Percentiles rank a stretch among this genome's conserved stretches.
Conservation (phyloP, 2,888 invertebrate genomes). For the Mamestra brassicae region DNA sequence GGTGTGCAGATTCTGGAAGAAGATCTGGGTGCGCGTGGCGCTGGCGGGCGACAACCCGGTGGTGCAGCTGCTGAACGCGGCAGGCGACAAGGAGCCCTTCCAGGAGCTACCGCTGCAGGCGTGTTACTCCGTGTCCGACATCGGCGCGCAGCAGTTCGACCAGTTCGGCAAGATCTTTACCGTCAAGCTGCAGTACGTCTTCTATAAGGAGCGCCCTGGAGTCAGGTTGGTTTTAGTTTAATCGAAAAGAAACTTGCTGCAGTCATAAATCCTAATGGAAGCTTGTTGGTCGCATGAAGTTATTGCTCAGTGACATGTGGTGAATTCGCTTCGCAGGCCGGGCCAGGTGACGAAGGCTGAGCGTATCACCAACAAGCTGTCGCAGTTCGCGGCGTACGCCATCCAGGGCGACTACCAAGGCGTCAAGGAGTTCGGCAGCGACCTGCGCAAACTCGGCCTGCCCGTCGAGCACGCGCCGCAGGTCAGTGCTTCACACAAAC, state of each 20-base stretch:
- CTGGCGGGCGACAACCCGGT: constrained; percentile 95
- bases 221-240: constrained; percentile 87
- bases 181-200: constrained; percentile 98
- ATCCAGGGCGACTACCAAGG: constrained; percentile 98
- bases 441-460: constrained; percentile 97
- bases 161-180: constrained; percentile 99
- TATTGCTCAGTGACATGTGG: not conserved
- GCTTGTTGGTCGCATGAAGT: not conserved
- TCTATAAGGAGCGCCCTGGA: constrained; percentile 99
- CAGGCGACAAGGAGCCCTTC: constrained; percentile 97
- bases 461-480: constrained; percentile 99
- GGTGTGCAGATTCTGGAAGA: constrained; percentile 97
- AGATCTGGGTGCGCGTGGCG: constrained; percentile 96
- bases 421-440: constrained; percentile 98
- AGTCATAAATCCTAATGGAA: not conserved
- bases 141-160: constrained; percentile 99
- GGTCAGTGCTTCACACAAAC: constrained; percentile 71
- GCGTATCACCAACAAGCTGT: constrained; percentile 96
- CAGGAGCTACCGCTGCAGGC: constrained; percentile 98
- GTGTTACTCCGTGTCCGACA: constrained; percentile 98
- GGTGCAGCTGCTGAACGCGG: constrained; percentile 96
- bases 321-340: constrained; percentile 90
- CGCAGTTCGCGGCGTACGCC: constrained; percentile 98
- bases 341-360: constrained; percentile 98
- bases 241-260: not conserved